Evolutionary conservation across 2,888 invertebrate genomes (phyloP).

Genomic region (Palloptera scutellata): DNA sequence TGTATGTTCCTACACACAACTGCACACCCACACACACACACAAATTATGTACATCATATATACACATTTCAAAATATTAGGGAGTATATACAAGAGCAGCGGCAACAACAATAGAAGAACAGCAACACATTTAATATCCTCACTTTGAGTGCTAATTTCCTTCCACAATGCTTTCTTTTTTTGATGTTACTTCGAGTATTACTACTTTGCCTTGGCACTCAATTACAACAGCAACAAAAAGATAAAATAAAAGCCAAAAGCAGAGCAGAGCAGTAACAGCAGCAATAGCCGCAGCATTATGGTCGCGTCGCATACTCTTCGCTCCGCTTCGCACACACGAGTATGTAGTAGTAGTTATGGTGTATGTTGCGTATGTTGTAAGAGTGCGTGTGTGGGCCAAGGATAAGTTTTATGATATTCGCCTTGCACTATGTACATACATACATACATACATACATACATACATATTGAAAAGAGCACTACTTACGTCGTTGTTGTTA

Average conservation of each 20-base stretch:
- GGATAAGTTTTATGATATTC: too few relatives aligned
- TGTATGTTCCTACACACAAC: too few relatives aligned
- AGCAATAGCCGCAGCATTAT: too few relatives aligned
- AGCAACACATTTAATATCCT: slow-evolving; percentile 23
- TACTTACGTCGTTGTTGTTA: too few relatives aligned
- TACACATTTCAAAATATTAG: not conserved
- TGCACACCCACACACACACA: not conserved
- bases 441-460: too few relatives aligned
- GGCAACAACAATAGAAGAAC: slow-evolving; percentile 6
- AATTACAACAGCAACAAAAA: slow-evolving; percentile 14
- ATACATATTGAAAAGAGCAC: too few relatives aligned
- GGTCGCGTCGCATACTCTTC: too few relatives aligned
- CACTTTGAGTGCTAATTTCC: slow-evolving; percentile 26
- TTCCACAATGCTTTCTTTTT: not conserved
- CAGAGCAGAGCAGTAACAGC: not conserved
- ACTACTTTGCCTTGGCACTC: slow-evolving; percentile 27
- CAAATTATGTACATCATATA: not conserved
- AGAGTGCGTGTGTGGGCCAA: too few relatives aligned
- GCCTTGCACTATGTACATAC: too few relatives aligned
- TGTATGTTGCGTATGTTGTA: too few relatives aligned
- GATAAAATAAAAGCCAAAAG: not conserved
- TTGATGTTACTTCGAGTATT: slow-evolving; percentile 6
- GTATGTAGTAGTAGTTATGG: too few relatives aligned
- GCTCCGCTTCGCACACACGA: too few relatives aligned
- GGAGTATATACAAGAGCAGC: not conserved